Evolutionary conservation across 2,113 vertebrate genomes (phyloP).

Genomic region (Tautogolabrus adspersus): DNA sequence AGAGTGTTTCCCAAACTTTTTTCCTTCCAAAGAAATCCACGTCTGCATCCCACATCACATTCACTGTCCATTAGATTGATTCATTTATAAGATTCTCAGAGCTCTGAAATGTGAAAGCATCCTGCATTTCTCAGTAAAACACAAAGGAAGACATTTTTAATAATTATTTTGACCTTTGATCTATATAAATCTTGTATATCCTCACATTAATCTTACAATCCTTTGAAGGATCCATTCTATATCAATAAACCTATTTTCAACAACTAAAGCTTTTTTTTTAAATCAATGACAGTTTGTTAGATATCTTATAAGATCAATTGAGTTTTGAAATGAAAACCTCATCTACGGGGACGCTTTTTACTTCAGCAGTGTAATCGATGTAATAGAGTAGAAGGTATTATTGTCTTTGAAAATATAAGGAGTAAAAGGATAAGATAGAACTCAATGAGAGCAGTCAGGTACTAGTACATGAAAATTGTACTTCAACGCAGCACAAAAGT

Average conservation of each 20-base stretch:
- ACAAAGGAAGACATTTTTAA: not conserved
- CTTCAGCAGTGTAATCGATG: not conserved
- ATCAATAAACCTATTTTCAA: not conserved
- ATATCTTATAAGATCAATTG: not conserved
- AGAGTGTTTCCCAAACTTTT: too few species aligned
- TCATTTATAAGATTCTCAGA: not conserved
- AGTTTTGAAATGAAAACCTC: too few species aligned
- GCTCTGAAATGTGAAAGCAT: not conserved
- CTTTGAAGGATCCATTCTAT: not conserved
- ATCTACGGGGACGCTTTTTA: not conserved
- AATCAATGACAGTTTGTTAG: too few species aligned
- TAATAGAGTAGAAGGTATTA: not conserved
- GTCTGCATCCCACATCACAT: not conserved
- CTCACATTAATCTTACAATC: not conserved
- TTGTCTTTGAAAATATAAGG: not conserved
- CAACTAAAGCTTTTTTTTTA: not conserved
- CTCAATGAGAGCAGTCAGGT: not conserved
- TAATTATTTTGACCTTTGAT: too few species aligned
- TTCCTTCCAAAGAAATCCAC: not conserved
- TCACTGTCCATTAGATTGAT: not conserved
- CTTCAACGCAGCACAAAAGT: not conserved
- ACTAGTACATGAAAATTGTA: not conserved
- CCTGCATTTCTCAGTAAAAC: too few species aligned
- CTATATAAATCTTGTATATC: not conserved
- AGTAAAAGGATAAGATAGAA: not conserved